Percentiles rank a stretch among this genome's conserved stretches.
phyloP scores from a whole-genome alignment of 2,113 vertebrate genomes.

The Pampusana beccarii region DNA sequence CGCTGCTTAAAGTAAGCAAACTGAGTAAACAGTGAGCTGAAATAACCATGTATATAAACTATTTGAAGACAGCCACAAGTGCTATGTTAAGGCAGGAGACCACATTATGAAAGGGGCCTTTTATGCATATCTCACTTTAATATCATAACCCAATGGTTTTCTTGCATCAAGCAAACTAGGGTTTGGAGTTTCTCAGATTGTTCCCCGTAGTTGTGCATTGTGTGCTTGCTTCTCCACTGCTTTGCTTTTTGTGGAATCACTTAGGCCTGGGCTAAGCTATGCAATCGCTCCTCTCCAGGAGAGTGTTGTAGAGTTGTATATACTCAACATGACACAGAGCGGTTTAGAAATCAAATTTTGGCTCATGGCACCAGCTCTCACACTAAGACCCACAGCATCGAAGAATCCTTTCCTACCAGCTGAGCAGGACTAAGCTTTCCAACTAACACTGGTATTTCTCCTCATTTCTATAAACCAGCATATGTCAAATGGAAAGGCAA shows the following conservation, averaged over 20 bases:
- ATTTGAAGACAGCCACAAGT: background rate
- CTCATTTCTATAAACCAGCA: background rate
- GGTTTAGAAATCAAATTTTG: background rate
- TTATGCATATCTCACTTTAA: background rate
- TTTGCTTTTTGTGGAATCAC: background rate
- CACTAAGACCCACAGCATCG: background rate
- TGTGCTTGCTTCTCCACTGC: background rate
- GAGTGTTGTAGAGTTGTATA: background rate
- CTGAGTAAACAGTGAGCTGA: background rate
- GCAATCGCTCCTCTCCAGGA: background rate
- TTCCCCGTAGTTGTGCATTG: fast-evolving
- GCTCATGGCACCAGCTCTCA: background rate
- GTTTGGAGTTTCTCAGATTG: background rate
- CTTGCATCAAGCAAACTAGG: background rate
- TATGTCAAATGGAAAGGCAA: background rate
- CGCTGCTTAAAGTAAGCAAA: background rate
- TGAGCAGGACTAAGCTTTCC: background rate
- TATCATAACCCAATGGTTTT: background rate
- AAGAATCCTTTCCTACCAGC: background rate
- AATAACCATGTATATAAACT: background rate
- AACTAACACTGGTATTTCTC: background rate
- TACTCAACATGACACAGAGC: background rate
- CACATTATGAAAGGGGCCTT: background rate
- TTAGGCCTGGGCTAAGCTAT: background rate
- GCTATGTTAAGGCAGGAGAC: background rate